Evolutionary conservation across 1,140 invertebrate species (phyloP).

Genomic region (Papilio glaucus): DNA sequence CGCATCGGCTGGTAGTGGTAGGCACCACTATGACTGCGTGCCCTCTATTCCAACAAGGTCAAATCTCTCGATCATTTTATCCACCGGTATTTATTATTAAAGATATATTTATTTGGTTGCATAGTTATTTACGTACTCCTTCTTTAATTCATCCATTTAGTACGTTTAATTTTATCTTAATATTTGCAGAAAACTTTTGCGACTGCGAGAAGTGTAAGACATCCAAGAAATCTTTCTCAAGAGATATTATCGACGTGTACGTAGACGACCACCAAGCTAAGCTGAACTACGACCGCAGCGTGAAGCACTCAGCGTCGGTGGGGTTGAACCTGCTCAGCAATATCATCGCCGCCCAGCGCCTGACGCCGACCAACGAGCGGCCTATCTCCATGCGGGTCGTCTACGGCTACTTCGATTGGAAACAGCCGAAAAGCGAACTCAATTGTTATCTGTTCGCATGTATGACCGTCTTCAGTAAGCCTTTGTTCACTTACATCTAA

Average conservation of each 20-base stretch:
- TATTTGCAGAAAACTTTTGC: constrained; percentile 11
- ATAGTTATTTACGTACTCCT: too few relatives aligned
- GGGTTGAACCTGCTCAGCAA: constrained; percentile 84
- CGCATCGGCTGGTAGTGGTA: too few relatives aligned
- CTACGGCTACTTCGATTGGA: background rate
- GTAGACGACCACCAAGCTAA: constrained; percentile 19
- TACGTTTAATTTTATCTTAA: too few relatives aligned
- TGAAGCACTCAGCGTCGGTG: constrained; percentile 85
- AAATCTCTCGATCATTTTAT: too few relatives aligned
- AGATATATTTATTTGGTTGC: too few relatives aligned
- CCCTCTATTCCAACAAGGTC: too few relatives aligned
- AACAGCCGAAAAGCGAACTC: constrained; percentile 32
- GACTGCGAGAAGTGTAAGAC: constrained; percentile 9
- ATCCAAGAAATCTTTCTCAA: background rate
- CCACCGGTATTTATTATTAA: too few relatives aligned
- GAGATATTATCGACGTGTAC: constrained; percentile 42
- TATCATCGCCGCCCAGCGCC: constrained; percentile 75
- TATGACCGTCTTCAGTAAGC: constrained; percentile 41
- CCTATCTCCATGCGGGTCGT: constrained; percentile 76
- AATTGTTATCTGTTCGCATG: constrained; percentile 31
- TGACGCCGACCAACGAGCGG: constrained; percentile 67
- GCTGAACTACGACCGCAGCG: constrained; percentile 73
- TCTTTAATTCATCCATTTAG: too few relatives aligned
- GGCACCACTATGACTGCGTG: too few relatives aligned
- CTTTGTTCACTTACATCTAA: background rate